Evolutionary conservation across 2,888 invertebrate species (phyloP).

Genomic region (Pinctada fucata): DNA sequence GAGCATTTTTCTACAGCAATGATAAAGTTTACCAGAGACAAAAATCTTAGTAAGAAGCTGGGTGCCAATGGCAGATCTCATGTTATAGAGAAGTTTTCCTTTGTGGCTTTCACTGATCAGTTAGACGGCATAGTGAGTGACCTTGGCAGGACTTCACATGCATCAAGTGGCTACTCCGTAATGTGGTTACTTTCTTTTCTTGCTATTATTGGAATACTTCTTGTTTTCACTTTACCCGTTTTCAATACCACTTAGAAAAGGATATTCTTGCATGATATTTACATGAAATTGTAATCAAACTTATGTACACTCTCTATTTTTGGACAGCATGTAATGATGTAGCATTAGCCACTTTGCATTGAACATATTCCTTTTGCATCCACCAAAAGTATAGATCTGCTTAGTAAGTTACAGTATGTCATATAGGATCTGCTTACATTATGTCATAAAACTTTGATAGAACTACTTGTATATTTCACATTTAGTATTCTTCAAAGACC

Average conservation of each 20-base stretch:
- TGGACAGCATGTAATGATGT: too few species aligned
- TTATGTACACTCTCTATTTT: too few species aligned
- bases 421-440: too few species aligned
- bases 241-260: not conserved
- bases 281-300: too few species aligned
- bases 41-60: conserved; percentile 82
- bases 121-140: conserved; percentile 62
- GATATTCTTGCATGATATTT: too few species aligned
- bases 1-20: conserved; percentile 88
- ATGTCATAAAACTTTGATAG: too few species aligned
- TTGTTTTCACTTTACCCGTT: conserved; percentile 12
- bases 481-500: too few species aligned
- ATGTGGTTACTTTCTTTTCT: conserved; percentile 25
- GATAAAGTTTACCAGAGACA: conserved; percentile 83
- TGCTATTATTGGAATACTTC: conserved; percentile 15
- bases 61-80: conserved; percentile 86
- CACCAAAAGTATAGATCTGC: too few species aligned
- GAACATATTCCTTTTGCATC: too few species aligned
- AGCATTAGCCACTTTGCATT: too few species aligned
- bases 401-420: too few species aligned
- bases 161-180: conserved; percentile 8
- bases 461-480: too few species aligned
- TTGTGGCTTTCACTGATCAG: conserved; percentile 83
- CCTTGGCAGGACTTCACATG: conserved; percentile 24
- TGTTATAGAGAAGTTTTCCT: conserved; percentile 89